Conservation (phyloP, 2,888 invertebrate genomes). For the Tetranychus truncatus region DNA sequence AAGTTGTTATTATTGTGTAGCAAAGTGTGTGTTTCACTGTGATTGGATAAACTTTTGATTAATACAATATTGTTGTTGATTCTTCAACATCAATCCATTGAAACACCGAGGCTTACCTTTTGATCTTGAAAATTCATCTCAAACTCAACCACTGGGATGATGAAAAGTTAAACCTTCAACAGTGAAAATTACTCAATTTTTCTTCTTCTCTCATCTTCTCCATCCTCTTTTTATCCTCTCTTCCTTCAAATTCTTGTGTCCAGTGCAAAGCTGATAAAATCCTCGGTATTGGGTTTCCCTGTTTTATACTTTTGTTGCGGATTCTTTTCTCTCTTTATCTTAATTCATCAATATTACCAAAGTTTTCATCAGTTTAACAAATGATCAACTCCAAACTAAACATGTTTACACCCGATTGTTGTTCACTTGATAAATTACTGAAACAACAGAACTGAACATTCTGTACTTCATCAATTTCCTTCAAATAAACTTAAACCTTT, state of each 20-base stretch:
- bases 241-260: not conserved
- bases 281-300: not conserved
- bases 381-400: not conserved
- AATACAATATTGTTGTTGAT: not conserved
- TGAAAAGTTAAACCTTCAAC: not conserved
- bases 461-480: not conserved
- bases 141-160: not conserved
- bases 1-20: too few species aligned
- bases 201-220: not conserved
- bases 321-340: not conserved
- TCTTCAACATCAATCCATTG: too few species aligned
- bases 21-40: too few species aligned
- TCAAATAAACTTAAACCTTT: too few species aligned
- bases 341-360: not conserved
- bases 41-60: too few species aligned
- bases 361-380: not conserved
- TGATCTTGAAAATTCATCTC: not conserved
- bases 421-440: not conserved
- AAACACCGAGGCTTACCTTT: not conserved
- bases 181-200: not conserved
- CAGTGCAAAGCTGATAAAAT: not conserved
- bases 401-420: not conserved
- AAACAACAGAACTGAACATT: not conserved
- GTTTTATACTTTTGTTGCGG: not conserved
- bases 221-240: not conserved